Percentiles rank a stretch among this genome's conserved stretches.
These are phyloP conservation scores for Myotis findleyi DNA, from an alignment of 2,797 vertebrate genomes.

Conservation along the genomic window DNA sequence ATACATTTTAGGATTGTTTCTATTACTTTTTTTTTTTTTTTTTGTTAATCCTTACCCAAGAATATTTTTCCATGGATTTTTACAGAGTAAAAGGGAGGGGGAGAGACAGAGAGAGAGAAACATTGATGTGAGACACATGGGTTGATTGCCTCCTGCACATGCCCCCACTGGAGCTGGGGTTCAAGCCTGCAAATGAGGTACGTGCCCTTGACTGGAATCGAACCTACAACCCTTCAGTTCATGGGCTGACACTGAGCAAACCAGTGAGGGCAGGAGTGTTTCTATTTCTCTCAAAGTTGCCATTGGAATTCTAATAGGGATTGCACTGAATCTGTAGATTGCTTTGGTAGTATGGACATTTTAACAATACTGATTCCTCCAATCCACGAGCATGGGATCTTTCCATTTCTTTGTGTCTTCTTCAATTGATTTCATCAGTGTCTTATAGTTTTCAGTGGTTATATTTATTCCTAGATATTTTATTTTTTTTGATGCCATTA, in stretches of 20 bases:
- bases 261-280: not conserved
- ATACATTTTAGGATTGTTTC: not conserved
- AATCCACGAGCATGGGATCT: not conserved
- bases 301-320: not conserved
- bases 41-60: too few relatives aligned
- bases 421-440: not conserved
- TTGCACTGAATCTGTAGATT: not conserved
- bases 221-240: too few relatives aligned
- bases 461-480: not conserved
- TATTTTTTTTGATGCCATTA: not conserved
- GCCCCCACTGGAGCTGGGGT: too few relatives aligned
- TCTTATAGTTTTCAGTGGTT: not conserved
- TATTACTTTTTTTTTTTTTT: not conserved
- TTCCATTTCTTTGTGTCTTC: not conserved
- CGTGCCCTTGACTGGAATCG: too few relatives aligned
- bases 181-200: too few relatives aligned
- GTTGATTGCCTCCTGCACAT: too few relatives aligned
- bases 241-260: too few relatives aligned
- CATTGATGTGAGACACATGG: too few relatives aligned
- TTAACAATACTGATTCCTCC: not conserved
- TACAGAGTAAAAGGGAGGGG: too few relatives aligned
- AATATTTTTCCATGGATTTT: too few relatives aligned
- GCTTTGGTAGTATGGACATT: not conserved
- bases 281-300: constrained; percentile 1
- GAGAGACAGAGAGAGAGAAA: too few relatives aligned